Base-by-base conservation (phyloP, 2,888 invertebrate species). In the Resseliella maxima region DNA sequence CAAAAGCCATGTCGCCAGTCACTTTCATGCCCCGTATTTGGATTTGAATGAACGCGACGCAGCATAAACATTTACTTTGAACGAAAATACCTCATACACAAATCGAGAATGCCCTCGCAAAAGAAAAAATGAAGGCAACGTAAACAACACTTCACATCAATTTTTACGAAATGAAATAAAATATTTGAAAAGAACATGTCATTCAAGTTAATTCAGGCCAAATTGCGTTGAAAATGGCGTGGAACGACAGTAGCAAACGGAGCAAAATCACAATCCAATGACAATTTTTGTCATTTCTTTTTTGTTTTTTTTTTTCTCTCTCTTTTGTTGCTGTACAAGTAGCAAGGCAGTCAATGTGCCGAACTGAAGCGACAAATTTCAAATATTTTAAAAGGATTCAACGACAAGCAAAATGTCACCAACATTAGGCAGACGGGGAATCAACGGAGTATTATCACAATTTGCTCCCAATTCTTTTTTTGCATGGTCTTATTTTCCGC, bases 201-300 rank as follows among this genome's bases (percentile, higher is more conserved):
- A 72, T 72, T 72, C 31, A 35, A 72, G 72, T 72, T 35, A 31
- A 72, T 72, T 72, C 72, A 72, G 72, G 35, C 72, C 72, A 72
- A 72, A 72, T n/a, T 31, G 72, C 15, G 5, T 72, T 12, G 18
- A 35, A 72, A 72, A 72, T 72, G 31, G 31, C 27, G 72, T 3
- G 50, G 31, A 27, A 12, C 27, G 59, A 59, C 24, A 59, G 59
- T 41, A 27, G 59, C 27, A 15, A 59, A 27, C 6, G 24, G 6
- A 24, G n/a, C n/a, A 24, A n/a, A 72, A 72, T 72, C 72, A 31
- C 72, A 72, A 72, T 72, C 31, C 72, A 72, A 72, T 72, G 27
- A 72, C 72, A 72, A n/a, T 12, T 72, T 72, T 72, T 59, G 59
- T 3, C 50, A 50, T 50, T 59, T 5, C 41, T 5, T 8, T 41